Conservation (phyloP, 2,888 invertebrate genomes). For the Junonia oenone region DNA sequence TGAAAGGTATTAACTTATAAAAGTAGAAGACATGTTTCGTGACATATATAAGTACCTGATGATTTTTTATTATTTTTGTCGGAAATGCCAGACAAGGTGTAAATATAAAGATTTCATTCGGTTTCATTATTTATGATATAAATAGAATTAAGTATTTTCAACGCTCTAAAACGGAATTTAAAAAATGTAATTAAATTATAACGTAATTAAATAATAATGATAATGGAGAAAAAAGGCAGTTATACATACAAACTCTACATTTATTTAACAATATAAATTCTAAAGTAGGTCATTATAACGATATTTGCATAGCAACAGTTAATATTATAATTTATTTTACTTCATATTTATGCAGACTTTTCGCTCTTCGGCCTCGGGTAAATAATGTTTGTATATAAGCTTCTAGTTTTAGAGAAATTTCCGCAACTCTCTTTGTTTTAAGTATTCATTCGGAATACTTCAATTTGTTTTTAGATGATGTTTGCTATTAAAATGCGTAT, state of each 20-base stretch:
- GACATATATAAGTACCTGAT: too few relatives aligned
- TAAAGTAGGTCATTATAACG: neutral
- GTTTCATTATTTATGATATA: too few relatives aligned
- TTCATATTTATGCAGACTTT: conserved; percentile 6
- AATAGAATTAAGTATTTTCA: too few relatives aligned
- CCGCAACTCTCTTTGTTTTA: neutral
- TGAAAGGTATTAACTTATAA: too few relatives aligned
- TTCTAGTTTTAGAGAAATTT: neutral
- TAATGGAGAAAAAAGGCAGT: neutral
- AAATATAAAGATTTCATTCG: too few relatives aligned
- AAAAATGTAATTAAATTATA: too few relatives aligned
- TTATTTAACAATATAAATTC: neutral
- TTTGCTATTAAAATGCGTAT: neutral
- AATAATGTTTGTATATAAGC: conserved; percentile 8
- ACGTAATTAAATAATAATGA: neutral
- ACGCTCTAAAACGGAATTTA: too few relatives aligned
- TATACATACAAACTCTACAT: neutral
- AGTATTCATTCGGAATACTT: neutral
- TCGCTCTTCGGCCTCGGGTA: conserved; percentile 4
- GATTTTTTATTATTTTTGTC: too few relatives aligned
- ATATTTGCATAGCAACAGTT: neutral
- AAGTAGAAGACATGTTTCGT: too few relatives aligned
- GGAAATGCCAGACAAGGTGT: too few relatives aligned
- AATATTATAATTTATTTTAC: neutral
- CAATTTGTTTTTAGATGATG: neutral